phyloP scores from a whole-genome alignment of 1,140 invertebrate species.

The Lineus longissimus region DNA sequence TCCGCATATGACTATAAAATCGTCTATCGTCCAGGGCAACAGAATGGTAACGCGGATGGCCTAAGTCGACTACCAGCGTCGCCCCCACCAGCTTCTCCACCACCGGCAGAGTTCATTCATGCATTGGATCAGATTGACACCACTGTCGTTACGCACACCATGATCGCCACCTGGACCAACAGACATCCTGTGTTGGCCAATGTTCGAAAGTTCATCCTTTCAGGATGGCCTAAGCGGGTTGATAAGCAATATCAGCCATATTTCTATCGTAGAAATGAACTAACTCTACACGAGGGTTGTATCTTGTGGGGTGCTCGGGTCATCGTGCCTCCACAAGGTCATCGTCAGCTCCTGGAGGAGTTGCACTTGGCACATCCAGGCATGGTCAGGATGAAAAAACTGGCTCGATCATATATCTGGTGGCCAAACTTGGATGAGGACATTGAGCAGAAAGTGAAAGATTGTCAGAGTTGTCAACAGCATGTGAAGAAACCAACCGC shows the following conservation, averaged over 20 bases:
- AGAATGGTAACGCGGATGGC: conserved; percentile 40
- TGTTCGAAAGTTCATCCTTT: background rate
- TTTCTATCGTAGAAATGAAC: conserved; percentile 17
- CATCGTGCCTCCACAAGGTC: conserved; percentile 47
- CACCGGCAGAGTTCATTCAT: background rate
- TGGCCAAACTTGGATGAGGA: conserved; percentile 54
- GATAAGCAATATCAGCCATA: conserved; percentile 15
- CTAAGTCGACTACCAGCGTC: conserved; percentile 19
- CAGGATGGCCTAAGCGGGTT: background rate
- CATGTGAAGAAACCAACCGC: conserved; percentile 22
- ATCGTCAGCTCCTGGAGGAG: conserved; percentile 30
- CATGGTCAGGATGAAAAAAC: conserved; percentile 51
- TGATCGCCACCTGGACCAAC: background rate
- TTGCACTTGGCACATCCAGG: conserved; percentile 53
- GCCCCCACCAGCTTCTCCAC: too few species aligned
- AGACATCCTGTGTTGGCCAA: conserved; percentile 5
- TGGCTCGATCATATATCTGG: conserved; percentile 50
- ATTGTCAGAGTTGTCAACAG: conserved; percentile 30
- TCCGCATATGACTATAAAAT: conserved; percentile 36
- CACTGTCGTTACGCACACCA: background rate
- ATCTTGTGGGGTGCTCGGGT: conserved; percentile 24
- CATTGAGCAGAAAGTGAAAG: conserved; percentile 29
- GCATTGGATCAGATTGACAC: background rate
- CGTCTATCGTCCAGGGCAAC: conserved; percentile 24
- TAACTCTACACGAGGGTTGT: conserved; percentile 21